Evolutionary conservation across 1,140 invertebrate genomes (phyloP).

Genomic region (Asobara japonica): DNA sequence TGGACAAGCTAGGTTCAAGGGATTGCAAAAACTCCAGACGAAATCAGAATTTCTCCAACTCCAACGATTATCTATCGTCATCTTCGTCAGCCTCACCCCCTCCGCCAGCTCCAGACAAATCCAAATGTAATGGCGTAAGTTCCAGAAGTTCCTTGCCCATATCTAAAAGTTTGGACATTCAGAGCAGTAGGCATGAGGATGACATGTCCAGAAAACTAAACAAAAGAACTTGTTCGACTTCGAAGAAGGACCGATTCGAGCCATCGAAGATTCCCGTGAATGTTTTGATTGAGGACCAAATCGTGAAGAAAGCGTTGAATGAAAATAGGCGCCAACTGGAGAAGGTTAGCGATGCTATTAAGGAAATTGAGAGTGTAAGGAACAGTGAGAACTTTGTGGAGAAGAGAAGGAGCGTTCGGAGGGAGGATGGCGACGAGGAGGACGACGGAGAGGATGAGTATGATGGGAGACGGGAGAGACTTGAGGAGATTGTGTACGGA

Average conservation of each 20-base stretch:
- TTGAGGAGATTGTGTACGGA: conserved; percentile 47
- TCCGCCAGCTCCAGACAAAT: conserved; percentile 30
- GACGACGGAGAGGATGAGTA: conserved; percentile 41
- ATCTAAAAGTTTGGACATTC: conserved; percentile 52
- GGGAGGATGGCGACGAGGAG: conserved; percentile 11
- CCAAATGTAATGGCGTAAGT: conserved; percentile 50
- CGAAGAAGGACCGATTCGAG: conserved; percentile 25
- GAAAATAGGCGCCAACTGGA: conserved; percentile 63
- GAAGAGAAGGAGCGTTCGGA: conserved; percentile 10
- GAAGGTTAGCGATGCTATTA: conserved; percentile 63
- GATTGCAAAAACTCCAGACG: background rate
- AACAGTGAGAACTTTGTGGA: conserved; percentile 48
- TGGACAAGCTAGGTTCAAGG: conserved; percentile 3
- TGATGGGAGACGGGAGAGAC: conserved; percentile 47
- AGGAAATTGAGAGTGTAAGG: conserved; percentile 61
- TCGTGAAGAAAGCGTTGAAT: conserved; percentile 62
- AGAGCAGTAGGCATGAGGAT: conserved; percentile 25
- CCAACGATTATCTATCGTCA: conserved; percentile 7
- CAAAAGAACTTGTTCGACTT: conserved; percentile 18
- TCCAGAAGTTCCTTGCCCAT: conserved; percentile 40
- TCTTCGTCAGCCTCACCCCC: conserved; percentile 28
- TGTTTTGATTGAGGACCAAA: conserved; percentile 61
- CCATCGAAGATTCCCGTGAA: conserved; percentile 61
- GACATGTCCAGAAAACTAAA: conserved; percentile 2
- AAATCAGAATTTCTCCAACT: background rate